Conservation (phyloP, 2,113 vertebrate species). For the Tor tambroides region DNA sequence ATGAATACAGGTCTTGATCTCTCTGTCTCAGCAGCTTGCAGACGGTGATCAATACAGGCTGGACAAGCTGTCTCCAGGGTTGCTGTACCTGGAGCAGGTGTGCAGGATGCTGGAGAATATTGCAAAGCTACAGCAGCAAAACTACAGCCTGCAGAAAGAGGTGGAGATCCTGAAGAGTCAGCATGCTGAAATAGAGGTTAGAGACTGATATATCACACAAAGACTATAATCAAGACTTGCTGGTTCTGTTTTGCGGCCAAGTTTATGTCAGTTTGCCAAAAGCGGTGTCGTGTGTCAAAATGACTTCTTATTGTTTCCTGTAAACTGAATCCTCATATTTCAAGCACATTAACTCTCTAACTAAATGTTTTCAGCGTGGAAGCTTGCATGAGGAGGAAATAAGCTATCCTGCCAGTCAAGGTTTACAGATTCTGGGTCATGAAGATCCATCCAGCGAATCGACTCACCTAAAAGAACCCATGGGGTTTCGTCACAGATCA, state of each 20-base stretch:
- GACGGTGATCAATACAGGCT: not conserved
- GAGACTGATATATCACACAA: constrained; percentile 14
- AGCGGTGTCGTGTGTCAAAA: not conserved
- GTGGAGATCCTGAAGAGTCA: constrained; percentile 53
- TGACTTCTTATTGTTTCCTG: constrained; percentile 2
- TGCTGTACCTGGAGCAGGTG: constrained; percentile 87
- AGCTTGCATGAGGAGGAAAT: not conserved
- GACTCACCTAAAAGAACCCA: not conserved
- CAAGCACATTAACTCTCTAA: not conserved
- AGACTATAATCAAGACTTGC: not conserved
- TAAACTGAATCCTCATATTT: constrained; percentile 3
- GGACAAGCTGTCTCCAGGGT: constrained; percentile 77
- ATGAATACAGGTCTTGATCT: constrained; percentile 27
- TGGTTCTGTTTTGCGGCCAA: not conserved
- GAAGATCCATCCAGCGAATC: not conserved
- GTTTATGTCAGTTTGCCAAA: not conserved
- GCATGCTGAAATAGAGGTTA: constrained; percentile 56
- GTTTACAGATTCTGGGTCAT: constrained; percentile 1
- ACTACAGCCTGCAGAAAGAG: constrained; percentile 67
- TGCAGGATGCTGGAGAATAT: constrained; percentile 85
- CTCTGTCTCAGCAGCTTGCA: constrained; percentile 57
- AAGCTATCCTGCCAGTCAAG: not conserved
- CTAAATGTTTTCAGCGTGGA: constrained; percentile 10
- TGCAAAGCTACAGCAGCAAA: constrained; percentile 77
- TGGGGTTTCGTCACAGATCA: constrained; percentile 41